phyloP scores from a whole-genome alignment of 2,888 invertebrate genomes.

The Tipula confusa region DNA sequence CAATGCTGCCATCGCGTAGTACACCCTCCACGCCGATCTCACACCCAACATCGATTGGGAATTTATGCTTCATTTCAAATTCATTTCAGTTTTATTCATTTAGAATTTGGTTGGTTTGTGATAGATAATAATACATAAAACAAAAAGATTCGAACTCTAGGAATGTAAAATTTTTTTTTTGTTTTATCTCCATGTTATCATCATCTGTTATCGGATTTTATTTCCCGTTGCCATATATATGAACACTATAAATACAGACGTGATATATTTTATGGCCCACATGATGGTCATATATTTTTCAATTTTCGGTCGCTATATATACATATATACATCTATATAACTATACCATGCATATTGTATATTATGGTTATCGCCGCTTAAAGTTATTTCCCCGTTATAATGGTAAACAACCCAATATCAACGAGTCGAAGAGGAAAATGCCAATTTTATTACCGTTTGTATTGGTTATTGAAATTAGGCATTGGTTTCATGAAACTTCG shows the following conservation, averaged over 20 bases:
- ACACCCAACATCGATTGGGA: background rate
- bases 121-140: background rate
- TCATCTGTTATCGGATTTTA: background rate
- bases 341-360: no score
- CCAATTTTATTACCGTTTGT: no score
- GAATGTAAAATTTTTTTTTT: background rate
- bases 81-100: background rate
- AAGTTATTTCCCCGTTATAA: no score
- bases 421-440: no score
- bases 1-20: no score
- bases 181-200: background rate
- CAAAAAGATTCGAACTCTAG: background rate
- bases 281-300: background rate
- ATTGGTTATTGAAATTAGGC: no score
- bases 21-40: no score
- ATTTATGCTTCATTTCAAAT: background rate
- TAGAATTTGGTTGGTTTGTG: background rate
- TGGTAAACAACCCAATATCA: no score
- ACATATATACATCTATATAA: background rate
- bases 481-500: no score
- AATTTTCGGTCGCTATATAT: background rate
- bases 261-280: background rate
- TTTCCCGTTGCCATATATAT: background rate
- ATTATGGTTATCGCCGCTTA: no score
- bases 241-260: background rate